Conservation (phyloP, 1,140 invertebrate genomes). For the Camponotus vicinus region DNA sequence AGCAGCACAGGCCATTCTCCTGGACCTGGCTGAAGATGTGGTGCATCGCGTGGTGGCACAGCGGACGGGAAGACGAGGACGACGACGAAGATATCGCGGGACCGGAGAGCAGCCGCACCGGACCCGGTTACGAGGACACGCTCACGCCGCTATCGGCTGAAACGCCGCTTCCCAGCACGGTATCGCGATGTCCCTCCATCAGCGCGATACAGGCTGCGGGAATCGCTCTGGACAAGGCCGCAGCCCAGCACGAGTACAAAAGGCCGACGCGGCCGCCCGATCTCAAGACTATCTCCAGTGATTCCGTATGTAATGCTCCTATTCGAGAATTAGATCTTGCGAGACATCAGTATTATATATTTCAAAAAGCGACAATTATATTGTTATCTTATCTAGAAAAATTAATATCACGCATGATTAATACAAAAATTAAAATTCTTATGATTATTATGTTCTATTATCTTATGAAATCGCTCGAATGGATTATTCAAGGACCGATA, state of each 20-base stretch:
- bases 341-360: too few relatives aligned
- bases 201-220: conserved; percentile 92
- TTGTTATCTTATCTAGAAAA: background rate
- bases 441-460: background rate
- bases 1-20: conserved; percentile 85
- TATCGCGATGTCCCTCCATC: conserved; percentile 93
- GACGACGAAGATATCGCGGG: conserved; percentile 89
- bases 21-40: conserved; percentile 90
- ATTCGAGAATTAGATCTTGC: background rate
- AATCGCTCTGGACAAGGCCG: conserved; percentile 83
- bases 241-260: conserved; percentile 75
- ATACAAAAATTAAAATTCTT: background rate
- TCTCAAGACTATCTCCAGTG: conserved; percentile 84
- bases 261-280: conserved; percentile 77
- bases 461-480: background rate
- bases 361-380: too few relatives aligned
- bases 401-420: background rate
- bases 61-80: conserved; percentile 92
- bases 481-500: background rate
- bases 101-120: conserved; percentile 89
- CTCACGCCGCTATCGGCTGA: conserved; percentile 94
- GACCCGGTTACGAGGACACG: conserved; percentile 90
- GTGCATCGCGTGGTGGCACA: conserved; percentile 95
- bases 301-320: conserved; percentile 82
- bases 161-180: conserved; percentile 93